These are phyloP conservation scores for Varanus salvator DNA, from an alignment of 2,113 vertebrate species.

Conservation along the genomic window DNA sequence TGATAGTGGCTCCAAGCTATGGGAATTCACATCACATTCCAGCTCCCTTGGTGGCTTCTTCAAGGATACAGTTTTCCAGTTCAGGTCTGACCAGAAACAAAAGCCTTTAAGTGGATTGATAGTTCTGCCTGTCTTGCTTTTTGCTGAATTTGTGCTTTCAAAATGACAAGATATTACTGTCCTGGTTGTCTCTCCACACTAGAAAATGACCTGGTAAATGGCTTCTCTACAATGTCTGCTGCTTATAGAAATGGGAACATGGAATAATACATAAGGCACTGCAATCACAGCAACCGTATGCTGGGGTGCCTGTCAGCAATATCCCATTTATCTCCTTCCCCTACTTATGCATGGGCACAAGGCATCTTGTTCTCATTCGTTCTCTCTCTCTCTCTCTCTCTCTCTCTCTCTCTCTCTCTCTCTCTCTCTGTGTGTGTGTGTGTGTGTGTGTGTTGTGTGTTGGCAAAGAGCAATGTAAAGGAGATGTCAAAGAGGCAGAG, in stretches of 20 bases:
- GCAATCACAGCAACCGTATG: not conserved
- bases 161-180: not conserved
- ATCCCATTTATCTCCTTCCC: not conserved
- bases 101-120: not conserved
- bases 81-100: not conserved
- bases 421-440: not conserved
- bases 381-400: no score
- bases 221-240: not conserved
- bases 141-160: not conserved
- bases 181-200: not conserved
- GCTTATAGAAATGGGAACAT: not conserved
- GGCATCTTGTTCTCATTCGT: no score
- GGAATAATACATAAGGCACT: not conserved
- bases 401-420: no score
- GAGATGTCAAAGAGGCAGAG: not conserved
- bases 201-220: not conserved
- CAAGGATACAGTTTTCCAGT: not conserved
- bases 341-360: not conserved
- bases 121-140: not conserved
- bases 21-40: not conserved
- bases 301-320: not conserved
- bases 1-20: not conserved
- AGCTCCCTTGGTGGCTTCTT: not conserved
- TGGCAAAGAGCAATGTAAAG: no score
- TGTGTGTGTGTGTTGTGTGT: no score